phyloP scores from a whole-genome alignment of 92 coral and sea anemone genomes.

The Ricordea florida region DNA sequence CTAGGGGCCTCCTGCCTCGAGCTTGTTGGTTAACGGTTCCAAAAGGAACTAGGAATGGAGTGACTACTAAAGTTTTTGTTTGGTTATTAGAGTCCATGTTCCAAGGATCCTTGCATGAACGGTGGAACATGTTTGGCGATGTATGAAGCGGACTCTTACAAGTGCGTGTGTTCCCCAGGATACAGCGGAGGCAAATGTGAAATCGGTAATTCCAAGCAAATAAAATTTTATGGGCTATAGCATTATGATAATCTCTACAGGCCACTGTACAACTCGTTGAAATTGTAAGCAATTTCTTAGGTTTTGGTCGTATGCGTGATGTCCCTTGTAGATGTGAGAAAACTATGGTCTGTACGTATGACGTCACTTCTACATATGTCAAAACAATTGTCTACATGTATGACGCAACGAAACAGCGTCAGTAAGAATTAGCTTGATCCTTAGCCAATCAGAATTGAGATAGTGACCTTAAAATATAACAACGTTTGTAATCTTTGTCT shows the following conservation, averaged over 20 bases:
- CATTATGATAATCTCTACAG: neutral
- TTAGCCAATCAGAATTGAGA: too few relatives aligned
- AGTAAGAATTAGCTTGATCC: too few relatives aligned
- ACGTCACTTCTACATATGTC: too few relatives aligned
- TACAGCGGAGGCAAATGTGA: neutral
- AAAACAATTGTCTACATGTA: too few relatives aligned
- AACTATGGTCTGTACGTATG: too few relatives aligned
- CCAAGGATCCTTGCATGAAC: constrained; percentile 11
- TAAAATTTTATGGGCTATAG: neutral
- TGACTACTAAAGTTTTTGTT: neutral
- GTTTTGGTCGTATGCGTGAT: too few relatives aligned
- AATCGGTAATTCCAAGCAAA: neutral
- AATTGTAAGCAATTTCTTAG: too few relatives aligned
- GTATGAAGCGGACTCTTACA: neutral
- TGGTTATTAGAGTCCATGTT: neutral
- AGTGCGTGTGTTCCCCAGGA: neutral
- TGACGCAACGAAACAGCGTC: too few relatives aligned
- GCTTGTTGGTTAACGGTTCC: neutral
- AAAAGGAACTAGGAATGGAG: neutral
- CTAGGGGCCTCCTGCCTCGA: neutral
- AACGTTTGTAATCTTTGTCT: too few relatives aligned
- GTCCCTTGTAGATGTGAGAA: too few relatives aligned
- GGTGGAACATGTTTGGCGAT: constrained; percentile 8
- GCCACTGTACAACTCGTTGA: neutral
- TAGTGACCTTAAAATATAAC: too few relatives aligned